Percentiles rank a stretch among this genome's conserved stretches.
Conservation (phyloP, 2,797 vertebrate species). For the Neomorphus geoffroyi region DNA sequence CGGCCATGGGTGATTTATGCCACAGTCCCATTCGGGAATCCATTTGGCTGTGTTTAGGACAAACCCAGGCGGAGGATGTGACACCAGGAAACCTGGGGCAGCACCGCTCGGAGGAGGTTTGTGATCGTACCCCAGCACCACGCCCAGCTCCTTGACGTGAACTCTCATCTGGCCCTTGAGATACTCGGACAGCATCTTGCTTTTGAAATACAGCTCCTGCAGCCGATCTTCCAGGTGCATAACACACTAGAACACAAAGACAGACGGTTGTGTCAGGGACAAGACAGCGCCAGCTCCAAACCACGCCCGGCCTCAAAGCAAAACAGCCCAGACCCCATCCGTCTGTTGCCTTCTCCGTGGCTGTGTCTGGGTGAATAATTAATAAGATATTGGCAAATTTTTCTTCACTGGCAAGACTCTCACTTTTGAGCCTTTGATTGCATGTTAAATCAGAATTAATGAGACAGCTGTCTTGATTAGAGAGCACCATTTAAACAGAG, state of each 20-base stretch:
- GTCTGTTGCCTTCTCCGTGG: background rate
- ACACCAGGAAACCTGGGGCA: background rate
- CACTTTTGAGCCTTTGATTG: background rate
- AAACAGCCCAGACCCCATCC: background rate
- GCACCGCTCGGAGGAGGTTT: background rate
- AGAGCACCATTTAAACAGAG: background rate
- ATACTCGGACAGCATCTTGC: slow-evolving; percentile 97
- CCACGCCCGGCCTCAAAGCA: background rate
- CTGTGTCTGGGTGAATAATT: rapidly evolving
- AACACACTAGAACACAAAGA: slow-evolving; percentile 84
- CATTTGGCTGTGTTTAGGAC: background rate
- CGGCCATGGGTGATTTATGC: background rate
- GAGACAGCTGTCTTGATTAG: background rate
- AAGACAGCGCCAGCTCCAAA: rapidly evolving
- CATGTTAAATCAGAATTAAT: background rate
- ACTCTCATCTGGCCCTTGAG: slow-evolving; percentile 97
- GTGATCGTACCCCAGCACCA: slow-evolving; percentile 91
- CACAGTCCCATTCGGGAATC: background rate
- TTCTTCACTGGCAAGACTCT: background rate
- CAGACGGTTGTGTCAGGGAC: slow-evolving; percentile 1
- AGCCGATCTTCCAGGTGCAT: slow-evolving; percentile 98
- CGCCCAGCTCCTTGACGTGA: slow-evolving; percentile 94
- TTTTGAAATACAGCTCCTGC: slow-evolving; percentile 98
- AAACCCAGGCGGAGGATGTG: background rate
- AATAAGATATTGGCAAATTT: background rate